phyloP scores from a whole-genome alignment of 2,797 vertebrate genomes.

The Alca torda region DNA sequence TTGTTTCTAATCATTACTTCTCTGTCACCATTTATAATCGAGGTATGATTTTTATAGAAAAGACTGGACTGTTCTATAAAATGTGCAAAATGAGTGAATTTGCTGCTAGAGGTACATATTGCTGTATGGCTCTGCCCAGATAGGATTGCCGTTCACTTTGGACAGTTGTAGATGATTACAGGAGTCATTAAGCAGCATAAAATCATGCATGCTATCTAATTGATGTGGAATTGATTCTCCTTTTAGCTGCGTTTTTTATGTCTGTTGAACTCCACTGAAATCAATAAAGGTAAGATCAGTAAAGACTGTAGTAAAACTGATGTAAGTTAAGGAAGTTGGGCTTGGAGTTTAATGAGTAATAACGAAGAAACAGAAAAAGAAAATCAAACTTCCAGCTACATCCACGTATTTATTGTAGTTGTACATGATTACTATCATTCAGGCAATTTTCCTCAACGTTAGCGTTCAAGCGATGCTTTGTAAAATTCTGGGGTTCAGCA shows the following conservation, averaged over 20 bases:
- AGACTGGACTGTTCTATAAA: neutral
- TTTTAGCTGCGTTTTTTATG: constrained; percentile 20
- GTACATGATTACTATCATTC: neutral
- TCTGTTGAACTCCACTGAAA: neutral
- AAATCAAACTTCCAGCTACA: neutral
- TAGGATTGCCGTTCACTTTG: neutral
- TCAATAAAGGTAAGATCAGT: constrained; percentile 20
- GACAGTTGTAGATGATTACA: constrained; percentile 56
- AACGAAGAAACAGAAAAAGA: neutral
- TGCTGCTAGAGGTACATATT: neutral
- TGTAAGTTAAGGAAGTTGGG: neutral
- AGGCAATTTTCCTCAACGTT: neutral
- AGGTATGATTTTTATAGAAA: neutral
- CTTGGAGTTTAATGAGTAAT: neutral
- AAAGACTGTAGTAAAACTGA: neutral
- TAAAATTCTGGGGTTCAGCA: neutral
- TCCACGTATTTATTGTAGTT: neutral
- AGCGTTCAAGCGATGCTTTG: neutral
- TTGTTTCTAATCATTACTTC: neutral
- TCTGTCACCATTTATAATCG: neutral
- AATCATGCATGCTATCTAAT: constrained; percentile 41
- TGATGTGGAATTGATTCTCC: constrained; percentile 38
- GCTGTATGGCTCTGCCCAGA: neutral
- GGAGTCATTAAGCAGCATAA: constrained; percentile 56
- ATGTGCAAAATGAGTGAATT: neutral